These are phyloP conservation scores for Ichneumoninae sp. DNA, from an alignment of 2,888 invertebrate species.

Conservation along the genomic window DNA sequence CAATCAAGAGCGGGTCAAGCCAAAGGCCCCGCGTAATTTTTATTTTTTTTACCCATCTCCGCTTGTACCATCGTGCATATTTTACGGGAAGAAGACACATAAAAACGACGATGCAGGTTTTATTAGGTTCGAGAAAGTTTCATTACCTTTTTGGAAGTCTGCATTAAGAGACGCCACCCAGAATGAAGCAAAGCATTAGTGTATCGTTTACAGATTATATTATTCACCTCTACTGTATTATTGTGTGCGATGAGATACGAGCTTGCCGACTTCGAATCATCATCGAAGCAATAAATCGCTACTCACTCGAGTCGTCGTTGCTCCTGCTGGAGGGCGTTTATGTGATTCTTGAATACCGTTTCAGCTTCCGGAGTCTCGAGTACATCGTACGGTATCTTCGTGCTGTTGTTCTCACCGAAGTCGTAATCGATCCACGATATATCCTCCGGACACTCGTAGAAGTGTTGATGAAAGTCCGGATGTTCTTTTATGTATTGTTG, in stretches of 20 bases:
- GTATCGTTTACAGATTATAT: conserved; percentile 47
- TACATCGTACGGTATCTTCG: conserved; percentile 96
- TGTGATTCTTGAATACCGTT: conserved; percentile 95
- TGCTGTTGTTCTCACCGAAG: conserved; percentile 88
- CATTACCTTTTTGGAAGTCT: conserved; percentile 87
- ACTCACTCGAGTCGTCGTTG: conserved; percentile 96
- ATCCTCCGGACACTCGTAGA: conserved; percentile 93
- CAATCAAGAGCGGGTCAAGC: conserved; percentile 1
- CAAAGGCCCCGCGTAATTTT: neutral
- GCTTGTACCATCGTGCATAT: conserved; percentile 3
- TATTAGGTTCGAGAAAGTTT: conserved; percentile 52
- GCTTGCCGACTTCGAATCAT: neutral
- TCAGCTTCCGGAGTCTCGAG: conserved; percentile 96
- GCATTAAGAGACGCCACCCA: conserved; percentile 83
- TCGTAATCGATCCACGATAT: conserved; percentile 92
- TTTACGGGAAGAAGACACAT: conserved; percentile 6
- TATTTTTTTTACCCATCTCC: neutral
- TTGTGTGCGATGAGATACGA: neutral
- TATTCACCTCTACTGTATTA: neutral
- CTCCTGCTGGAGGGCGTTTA: conserved; percentile 96
- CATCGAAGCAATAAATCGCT: conserved; percentile 11
- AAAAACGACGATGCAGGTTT: neutral
- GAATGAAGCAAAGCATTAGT: conserved; percentile 83
- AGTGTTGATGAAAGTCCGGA: conserved; percentile 97
- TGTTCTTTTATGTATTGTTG: conserved; percentile 94